Evolutionary conservation across 23 tunicate genomes (phyloP).

Genomic region (Halocynthia aurantium): DNA sequence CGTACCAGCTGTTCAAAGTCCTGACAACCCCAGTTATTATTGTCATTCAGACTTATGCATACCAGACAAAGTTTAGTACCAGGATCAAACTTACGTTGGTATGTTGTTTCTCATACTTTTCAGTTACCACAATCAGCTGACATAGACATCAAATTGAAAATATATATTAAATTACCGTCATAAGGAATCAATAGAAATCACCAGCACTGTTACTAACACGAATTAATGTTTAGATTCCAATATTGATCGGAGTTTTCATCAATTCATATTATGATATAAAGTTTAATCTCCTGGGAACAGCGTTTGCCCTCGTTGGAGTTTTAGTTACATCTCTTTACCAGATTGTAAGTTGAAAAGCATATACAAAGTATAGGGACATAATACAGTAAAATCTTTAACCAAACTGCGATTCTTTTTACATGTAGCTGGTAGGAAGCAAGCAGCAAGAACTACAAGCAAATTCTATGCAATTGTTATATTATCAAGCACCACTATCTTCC

Average conservation of each 20-base stretch:
- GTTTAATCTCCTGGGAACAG: constrained; percentile 68
- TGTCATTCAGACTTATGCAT: constrained; percentile 52
- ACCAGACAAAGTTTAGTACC: constrained; percentile 30
- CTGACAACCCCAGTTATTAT: constrained; percentile 88
- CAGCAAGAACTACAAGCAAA: constrained; percentile 86
- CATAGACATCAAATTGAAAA: too few relatives aligned
- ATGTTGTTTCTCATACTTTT: neutral
- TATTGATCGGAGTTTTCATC: constrained; percentile 64
- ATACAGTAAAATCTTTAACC: neutral
- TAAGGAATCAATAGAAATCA: too few relatives aligned
- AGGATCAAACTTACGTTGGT: constrained; percentile 89
- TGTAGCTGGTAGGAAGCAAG: constrained; percentile 81
- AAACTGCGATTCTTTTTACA: constrained; percentile 2
- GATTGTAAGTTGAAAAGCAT: constrained; percentile 53
- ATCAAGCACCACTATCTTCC: constrained; percentile 93
- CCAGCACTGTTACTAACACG: neutral
- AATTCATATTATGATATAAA: constrained; percentile 96
- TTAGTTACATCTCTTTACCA: constrained; percentile 81
- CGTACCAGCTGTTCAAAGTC: constrained; percentile 57
- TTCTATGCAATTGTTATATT: constrained; percentile 90
- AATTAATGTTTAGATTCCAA: constrained; percentile 54
- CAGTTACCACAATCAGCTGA: neutral
- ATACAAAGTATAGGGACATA: neutral
- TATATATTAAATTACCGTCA: neutral
- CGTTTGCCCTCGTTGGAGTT: constrained; percentile 81